A percentile compares a stretch with the other conserved stretches of the same genome.
Evolutionary conservation across 2,888 invertebrate species (phyloP).

Genomic region (Lucinisca nassula): DNA sequence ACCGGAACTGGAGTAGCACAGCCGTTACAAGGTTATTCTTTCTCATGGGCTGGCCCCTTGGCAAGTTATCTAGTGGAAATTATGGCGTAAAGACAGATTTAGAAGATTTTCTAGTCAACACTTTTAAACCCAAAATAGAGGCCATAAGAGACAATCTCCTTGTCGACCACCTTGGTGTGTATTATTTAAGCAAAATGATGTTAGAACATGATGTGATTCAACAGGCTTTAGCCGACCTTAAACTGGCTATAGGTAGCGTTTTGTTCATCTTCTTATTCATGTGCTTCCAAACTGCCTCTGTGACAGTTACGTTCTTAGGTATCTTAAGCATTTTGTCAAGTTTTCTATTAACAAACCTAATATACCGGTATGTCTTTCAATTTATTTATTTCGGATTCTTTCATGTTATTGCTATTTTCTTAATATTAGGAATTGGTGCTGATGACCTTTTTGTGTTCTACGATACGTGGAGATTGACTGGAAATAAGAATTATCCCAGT

Average conservation of each 20-base stretch:
- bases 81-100: conserved; percentile 47
- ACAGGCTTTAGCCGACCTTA: conserved; percentile 76
- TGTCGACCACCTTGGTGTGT: conserved; percentile 60
- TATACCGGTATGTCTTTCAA: conserved; percentile 76
- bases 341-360: conserved; percentile 75
- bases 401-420: conserved; percentile 85
- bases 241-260: conserved; percentile 79
- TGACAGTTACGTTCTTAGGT: conserved; percentile 71
- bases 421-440: conserved; percentile 86
- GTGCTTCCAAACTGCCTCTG: conserved; percentile 72
- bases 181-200: conserved; percentile 71
- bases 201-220: conserved; percentile 68
- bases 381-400: conserved; percentile 85
- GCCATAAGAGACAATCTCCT: conserved; percentile 61
- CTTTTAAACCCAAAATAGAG: conserved; percentile 68
- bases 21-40: conserved; percentile 67
- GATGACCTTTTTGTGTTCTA: conserved; percentile 86
- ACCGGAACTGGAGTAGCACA: conserved; percentile 21
- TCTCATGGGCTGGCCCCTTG: conserved; percentile 72
- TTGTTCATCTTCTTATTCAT: conserved; percentile 81
- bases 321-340: conserved; percentile 75
- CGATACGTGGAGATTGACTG: conserved; percentile 84
- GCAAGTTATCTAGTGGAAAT: conserved; percentile 12
- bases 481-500: conserved; percentile 69
- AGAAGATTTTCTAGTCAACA: conserved; percentile 52